These are phyloP conservation scores for Pimpla rufipes DNA, from an alignment of 2,888 invertebrate species.

Conservation along the genomic window DNA sequence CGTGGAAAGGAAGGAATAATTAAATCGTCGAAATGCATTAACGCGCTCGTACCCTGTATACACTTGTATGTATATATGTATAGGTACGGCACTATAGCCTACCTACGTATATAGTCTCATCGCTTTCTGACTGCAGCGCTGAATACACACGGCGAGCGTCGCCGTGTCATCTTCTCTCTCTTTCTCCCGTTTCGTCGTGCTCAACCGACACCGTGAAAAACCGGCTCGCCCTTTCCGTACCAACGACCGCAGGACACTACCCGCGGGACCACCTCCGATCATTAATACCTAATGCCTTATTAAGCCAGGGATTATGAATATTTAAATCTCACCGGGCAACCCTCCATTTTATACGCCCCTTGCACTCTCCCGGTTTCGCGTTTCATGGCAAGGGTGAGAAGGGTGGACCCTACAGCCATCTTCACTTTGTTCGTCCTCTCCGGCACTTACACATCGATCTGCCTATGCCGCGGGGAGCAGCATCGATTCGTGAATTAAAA, in stretches of 20 bases:
- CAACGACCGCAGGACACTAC: slow-evolving; percentile 44
- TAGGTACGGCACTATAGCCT: not conserved
- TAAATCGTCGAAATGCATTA: slow-evolving; percentile 77
- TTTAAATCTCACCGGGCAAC: slow-evolving; percentile 65
- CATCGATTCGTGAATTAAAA: not conserved
- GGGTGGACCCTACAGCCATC: not conserved
- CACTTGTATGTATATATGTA: slow-evolving; percentile 34
- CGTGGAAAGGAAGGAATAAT: slow-evolving; percentile 75
- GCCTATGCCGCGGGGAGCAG: not conserved
- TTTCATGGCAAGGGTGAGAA: slow-evolving; percentile 47
- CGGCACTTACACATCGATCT: not conserved
- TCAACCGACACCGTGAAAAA: slow-evolving; percentile 48
- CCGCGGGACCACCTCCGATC: slow-evolving; percentile 47
- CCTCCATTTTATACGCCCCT: slow-evolving; percentile 61
- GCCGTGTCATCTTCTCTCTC: slow-evolving; percentile 20
- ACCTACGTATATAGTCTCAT: slow-evolving; percentile 14
- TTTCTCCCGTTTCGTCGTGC: slow-evolving; percentile 15
- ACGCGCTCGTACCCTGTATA: slow-evolving; percentile 60
- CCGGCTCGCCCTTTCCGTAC: slow-evolving; percentile 50
- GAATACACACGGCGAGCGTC: slow-evolving; percentile 20
- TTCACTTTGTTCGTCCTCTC: slow-evolving; percentile 3
- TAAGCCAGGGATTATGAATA: slow-evolving; percentile 73
- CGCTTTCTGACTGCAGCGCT: slow-evolving; percentile 28
- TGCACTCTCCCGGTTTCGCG: slow-evolving; percentile 59
- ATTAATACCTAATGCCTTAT: slow-evolving; percentile 73